These are phyloP conservation scores for Amphiura filiformis DNA, from an alignment of 35 echinoderm and acorn worm genomes.

Conservation along the genomic window DNA sequence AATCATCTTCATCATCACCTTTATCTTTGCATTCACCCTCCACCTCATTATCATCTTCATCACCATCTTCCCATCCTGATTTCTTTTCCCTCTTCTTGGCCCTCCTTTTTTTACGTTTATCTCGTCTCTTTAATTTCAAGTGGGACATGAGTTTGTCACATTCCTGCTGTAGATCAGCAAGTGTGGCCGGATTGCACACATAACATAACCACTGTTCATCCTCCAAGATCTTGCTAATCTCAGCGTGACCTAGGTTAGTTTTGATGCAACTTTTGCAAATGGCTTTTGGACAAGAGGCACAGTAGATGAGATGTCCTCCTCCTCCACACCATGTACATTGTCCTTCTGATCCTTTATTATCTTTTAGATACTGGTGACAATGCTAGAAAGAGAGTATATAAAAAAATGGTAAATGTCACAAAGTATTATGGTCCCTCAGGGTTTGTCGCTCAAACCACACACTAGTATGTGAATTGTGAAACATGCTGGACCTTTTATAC, in stretches of 20 bases:
- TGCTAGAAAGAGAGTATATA: conserved; percentile 42
- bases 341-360: conserved; percentile 77
- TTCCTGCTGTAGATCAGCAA: no score
- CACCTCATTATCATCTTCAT: neutral
- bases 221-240: conserved; percentile 43
- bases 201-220: no score
- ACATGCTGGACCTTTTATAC: no score
- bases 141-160: no score
- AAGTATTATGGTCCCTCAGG: no score
- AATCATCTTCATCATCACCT: neutral
- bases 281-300: no score
- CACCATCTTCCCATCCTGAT: neutral
- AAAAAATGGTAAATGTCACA: neutral
- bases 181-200: no score
- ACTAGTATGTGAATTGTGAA: no score
- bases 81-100: neutral
- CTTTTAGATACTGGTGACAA: conserved; percentile 78
- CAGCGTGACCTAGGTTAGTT: conserved; percentile 61
- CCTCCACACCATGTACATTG: conserved; percentile 93
- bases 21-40: neutral
- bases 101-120: neutral
- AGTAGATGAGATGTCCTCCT: conserved; percentile 84
- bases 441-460: neutral
- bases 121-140: neutral
- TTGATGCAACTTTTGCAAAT: conserved; percentile 83